Percentiles rank a stretch among this genome's conserved stretches.
Evolutionary conservation across 1,140 invertebrate genomes (phyloP).

Genomic region (Maconellicoccus hirsutus): DNA sequence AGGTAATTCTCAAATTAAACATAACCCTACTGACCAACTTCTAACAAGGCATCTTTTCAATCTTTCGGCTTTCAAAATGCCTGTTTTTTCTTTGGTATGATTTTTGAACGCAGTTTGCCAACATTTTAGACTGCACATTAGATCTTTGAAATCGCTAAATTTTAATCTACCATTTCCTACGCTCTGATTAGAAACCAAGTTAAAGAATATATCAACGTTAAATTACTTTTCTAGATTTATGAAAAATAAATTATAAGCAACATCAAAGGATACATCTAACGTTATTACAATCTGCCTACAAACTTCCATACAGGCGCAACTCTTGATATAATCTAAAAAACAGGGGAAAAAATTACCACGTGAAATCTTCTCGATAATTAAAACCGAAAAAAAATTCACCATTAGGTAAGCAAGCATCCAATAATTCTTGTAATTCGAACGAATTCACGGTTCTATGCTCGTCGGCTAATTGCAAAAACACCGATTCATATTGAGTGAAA

Average conservation of each 20-base stretch:
- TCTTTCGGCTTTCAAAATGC: constrained; percentile 75
- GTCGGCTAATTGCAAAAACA: constrained; percentile 80
- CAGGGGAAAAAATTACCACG: constrained; percentile 27
- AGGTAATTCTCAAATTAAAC: no score
- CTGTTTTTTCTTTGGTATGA: constrained; percentile 82
- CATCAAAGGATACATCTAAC: constrained; percentile 53
- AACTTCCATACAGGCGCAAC: constrained; percentile 82
- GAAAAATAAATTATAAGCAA: constrained; percentile 7
- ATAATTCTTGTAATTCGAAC: constrained; percentile 80
- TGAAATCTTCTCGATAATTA: not conserved
- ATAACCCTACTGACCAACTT: constrained; percentile 62
- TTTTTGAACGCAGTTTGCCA: constrained; percentile 86
- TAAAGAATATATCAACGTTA: constrained; percentile 34
- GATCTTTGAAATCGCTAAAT: constrained; percentile 77
- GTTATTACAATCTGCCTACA: constrained; percentile 79
- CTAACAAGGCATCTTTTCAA: constrained; percentile 67
- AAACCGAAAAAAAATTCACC: constrained; percentile 38
- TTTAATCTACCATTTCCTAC: constrained; percentile 68
- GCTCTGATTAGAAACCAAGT: constrained; percentile 44
- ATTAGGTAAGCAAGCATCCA: constrained; percentile 84
- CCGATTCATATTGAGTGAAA: constrained; percentile 75
- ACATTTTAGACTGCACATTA: constrained; percentile 81
- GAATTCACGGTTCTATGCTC: constrained; percentile 76
- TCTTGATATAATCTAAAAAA: constrained; percentile 75
- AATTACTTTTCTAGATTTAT: constrained; percentile 28